Conservation (phyloP, 2,888 invertebrate species). For the Nezara viridula region DNA sequence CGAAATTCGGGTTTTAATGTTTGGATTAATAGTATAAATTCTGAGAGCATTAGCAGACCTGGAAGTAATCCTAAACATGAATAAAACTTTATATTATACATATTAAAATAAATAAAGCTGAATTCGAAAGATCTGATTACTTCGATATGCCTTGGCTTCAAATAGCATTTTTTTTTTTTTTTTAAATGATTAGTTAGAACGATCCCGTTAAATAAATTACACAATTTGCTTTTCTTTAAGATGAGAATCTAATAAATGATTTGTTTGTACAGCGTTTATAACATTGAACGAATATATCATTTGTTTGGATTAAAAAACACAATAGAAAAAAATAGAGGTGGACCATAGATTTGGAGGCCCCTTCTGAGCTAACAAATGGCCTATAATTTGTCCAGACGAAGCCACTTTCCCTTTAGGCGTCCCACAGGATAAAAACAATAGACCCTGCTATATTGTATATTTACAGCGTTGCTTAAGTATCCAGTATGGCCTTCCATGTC, state of each 20-base stretch:
- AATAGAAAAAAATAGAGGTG: neutral
- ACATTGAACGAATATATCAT: conserved; percentile 1
- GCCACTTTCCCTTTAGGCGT: conserved; percentile 37
- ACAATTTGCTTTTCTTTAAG: neutral
- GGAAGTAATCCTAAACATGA: too few relatives aligned
- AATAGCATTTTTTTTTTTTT: too few relatives aligned
- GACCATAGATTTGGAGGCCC: conserved; percentile 33
- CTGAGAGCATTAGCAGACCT: too few relatives aligned
- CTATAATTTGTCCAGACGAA: conserved; percentile 42
- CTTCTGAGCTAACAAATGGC: conserved; percentile 11
- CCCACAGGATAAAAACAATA: conserved; percentile 43
- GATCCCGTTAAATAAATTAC: neutral
- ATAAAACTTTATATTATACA: too few relatives aligned
- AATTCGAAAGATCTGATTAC: too few relatives aligned
- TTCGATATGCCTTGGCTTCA: too few relatives aligned
- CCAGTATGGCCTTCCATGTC: neutral
- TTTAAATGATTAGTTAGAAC: neutral
- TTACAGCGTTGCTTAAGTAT: neutral
- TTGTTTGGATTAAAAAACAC: conserved; percentile 10
- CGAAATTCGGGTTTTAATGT: too few relatives aligned
- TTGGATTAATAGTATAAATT: too few relatives aligned
- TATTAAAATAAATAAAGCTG: too few relatives aligned
- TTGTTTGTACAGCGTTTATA: neutral
- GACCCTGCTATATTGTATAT: conserved; percentile 38
- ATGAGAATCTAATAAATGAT: neutral